phyloP scores from a whole-genome alignment of 2,888 invertebrate species.

The Glaucopsyche alexis region DNA sequence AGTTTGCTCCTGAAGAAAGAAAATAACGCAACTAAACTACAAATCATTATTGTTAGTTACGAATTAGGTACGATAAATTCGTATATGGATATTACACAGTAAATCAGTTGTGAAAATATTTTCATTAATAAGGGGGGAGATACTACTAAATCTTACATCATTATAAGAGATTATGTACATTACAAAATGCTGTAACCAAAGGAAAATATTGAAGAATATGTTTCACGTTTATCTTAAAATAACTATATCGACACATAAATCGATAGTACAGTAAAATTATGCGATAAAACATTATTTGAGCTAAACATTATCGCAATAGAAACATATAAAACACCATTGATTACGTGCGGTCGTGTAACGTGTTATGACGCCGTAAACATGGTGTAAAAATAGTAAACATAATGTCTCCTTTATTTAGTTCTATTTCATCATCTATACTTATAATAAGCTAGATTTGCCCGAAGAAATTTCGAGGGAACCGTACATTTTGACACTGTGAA shows the following conservation, averaged over 20 bases:
- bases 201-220: background rate
- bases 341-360: slow-evolving; percentile 18
- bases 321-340: slow-evolving; percentile 22
- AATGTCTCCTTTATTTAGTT: slow-evolving; percentile 48
- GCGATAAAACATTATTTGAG: slow-evolving; percentile 21
- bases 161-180: too few relatives aligned
- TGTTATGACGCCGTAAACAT: slow-evolving; percentile 15
- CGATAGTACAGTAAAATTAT: slow-evolving; percentile 22
- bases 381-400: slow-evolving; percentile 32
- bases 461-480: too few relatives aligned
- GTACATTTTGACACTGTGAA: too few relatives aligned
- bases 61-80: too few relatives aligned
- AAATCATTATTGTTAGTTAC: too few relatives aligned
- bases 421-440: background rate
- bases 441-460: too few relatives aligned
- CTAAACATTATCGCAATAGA: slow-evolving; percentile 25
- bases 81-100: too few relatives aligned
- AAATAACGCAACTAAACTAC: too few relatives aligned
- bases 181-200: background rate
- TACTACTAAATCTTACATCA: too few relatives aligned
- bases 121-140: too few relatives aligned
- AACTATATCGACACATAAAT: slow-evolving; percentile 17
- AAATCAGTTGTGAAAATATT: too few relatives aligned
- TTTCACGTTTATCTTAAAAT: background rate
- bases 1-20: too few relatives aligned